These are phyloP conservation scores for Leptinotarsa defecta DNA, from an alignment of 1,140 invertebrate genomes.

Conservation along the genomic window DNA sequence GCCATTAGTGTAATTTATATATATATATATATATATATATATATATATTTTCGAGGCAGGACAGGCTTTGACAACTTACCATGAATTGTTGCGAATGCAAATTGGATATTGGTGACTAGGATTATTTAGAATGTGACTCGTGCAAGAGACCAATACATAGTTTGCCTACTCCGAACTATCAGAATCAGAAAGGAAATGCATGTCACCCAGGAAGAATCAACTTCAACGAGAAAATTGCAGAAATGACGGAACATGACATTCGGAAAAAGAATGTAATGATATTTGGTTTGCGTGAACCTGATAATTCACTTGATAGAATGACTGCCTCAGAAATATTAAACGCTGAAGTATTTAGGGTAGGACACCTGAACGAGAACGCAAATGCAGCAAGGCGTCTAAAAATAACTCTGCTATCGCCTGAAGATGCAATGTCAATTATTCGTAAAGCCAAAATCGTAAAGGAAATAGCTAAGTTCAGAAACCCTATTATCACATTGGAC, in stretches of 20 bases:
- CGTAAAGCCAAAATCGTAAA: neutral
- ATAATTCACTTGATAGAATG: constrained; percentile 2
- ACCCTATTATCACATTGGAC: constrained; percentile 7
- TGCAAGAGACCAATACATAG: constrained; percentile 11
- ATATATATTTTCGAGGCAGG: neutral
- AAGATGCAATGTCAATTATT: too few relatives aligned
- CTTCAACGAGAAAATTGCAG: constrained; percentile 10
- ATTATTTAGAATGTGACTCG: constrained; percentile 14
- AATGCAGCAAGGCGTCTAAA: constrained; percentile 2
- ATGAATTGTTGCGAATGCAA: too few relatives aligned
- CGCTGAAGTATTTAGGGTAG: constrained; percentile 8
- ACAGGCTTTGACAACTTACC: neutral
- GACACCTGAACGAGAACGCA: neutral
- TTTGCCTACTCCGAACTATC: constrained; percentile 1
- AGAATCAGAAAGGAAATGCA: neutral
- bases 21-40: neutral
- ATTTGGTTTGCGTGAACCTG: constrained; percentile 3
- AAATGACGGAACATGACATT: neutral
- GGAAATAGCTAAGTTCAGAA: constrained; percentile 7
- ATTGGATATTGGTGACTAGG: too few relatives aligned
- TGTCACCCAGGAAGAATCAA: neutral
- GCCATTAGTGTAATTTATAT: neutral
- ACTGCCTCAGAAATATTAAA: constrained; percentile 14
- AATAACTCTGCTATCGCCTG: neutral
- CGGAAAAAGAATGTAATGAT: neutral